These are phyloP conservation scores for Schlechtendalia chinensis DNA, from an alignment of 1,140 invertebrate genomes.

Conservation along the genomic window DNA sequence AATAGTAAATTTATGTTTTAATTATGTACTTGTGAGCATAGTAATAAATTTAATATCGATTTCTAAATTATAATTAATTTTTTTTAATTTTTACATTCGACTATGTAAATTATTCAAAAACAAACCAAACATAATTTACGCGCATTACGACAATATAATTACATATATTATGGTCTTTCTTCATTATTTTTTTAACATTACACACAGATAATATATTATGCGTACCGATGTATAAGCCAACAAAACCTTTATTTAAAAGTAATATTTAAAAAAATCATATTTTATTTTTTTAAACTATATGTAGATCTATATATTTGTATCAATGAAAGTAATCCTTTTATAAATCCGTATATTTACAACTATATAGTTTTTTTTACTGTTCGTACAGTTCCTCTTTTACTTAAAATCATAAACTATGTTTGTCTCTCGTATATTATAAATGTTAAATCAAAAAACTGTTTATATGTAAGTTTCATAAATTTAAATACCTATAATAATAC, in stretches of 20 bases:
- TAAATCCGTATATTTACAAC: neutral
- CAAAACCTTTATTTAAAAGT: neutral
- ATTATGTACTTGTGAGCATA: too few relatives aligned
- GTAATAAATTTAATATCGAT: too few relatives aligned
- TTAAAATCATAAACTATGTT: neutral
- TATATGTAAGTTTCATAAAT: neutral
- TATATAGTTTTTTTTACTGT: slow-evolving; percentile 12
- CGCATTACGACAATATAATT: too few relatives aligned
- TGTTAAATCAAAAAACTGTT: neutral
- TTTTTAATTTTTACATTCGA: too few relatives aligned
- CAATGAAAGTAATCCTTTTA: neutral
- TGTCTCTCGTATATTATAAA: neutral
- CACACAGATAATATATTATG: too few relatives aligned
- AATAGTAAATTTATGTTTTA: too few relatives aligned
- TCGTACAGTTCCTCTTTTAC: neutral
- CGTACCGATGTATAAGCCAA: neutral
- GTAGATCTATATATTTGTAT: neutral
- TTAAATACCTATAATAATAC: neutral
- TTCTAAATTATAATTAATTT: too few relatives aligned
- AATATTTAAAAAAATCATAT: neutral
- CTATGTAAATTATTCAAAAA: too few relatives aligned
- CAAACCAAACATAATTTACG: too few relatives aligned
- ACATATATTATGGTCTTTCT: too few relatives aligned
- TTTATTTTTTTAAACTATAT: neutral
- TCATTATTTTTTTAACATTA: too few relatives aligned